Evolutionary conservation across 2,113 vertebrate species (phyloP), one percentile per base, ranked within the genome.

Genomic region (Colinus virginianus): DNA sequence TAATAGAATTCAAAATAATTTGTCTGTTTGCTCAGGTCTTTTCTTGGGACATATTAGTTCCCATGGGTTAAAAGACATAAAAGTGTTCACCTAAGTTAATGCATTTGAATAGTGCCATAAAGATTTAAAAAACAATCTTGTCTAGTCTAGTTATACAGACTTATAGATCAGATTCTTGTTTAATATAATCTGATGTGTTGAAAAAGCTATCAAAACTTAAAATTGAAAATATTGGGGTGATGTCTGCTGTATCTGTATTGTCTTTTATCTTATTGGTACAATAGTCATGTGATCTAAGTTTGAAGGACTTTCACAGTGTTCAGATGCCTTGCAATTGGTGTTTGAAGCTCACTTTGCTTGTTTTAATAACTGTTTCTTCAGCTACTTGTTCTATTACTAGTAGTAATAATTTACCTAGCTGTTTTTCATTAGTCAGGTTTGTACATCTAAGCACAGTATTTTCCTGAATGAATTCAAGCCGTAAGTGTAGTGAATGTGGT

Each of bases 1-100:
- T 85, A 76, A 85, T 71, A 43, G 79, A 76, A 93, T 85, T 75
- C 58, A 90, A 79, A 61, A 48, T 46, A 91, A 71, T 84, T 81
- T 75, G 38, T 45, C 53, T 83, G 26, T 83, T 70, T 89, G 15
- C 62, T 82, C 23, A 78, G 25, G 16, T 59, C 90, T 12, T 69
- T 84, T 30, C 55, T 90, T 83, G 53, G 36, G 61, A 45, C 76
- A 42, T 51, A 25, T 68, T 67, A 55, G 19, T 32, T 69, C 63
- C 48, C 38, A n/a, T 28, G 18, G 25, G 32, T 74, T 56, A 69
- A 88, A 59, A 34, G 28, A 45, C 63, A 17, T 17, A 51, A 62
- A 80, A 74, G 6, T 22, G 48, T 61, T 26, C 5, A 43, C 19
- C 38, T 43, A 34, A 77, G 71, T 72, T 23, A 61, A 34, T 71